These are phyloP conservation scores for Drosophila dives DNA, from an alignment of 2,888 invertebrate genomes.

Conservation along the genomic window DNA sequence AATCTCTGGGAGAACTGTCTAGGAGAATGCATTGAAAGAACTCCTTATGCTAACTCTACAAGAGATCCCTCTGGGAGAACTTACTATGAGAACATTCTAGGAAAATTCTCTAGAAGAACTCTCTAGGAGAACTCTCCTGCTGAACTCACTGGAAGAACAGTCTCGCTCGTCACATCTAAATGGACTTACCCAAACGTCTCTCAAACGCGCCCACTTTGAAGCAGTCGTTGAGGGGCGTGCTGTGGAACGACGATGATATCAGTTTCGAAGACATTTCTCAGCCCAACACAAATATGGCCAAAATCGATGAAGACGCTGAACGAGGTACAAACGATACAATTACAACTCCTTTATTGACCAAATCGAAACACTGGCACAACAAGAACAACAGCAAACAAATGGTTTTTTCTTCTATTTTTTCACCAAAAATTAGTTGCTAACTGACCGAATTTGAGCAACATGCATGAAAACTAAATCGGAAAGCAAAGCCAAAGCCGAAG, in stretches of 20 bases:
- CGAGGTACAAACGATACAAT: slow-evolving; percentile 40
- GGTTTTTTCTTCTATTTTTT: not conserved
- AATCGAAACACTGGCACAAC: slow-evolving; percentile 48
- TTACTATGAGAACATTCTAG: not conserved
- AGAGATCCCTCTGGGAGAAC: not conserved
- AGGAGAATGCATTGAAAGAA: rapidly evolving
- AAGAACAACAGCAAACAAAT: slow-evolving; percentile 21
- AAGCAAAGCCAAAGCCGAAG: slow-evolving; percentile 51
- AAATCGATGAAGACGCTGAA: slow-evolving; percentile 60
- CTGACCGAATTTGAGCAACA: slow-evolving; percentile 58
- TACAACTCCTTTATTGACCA: slow-evolving; percentile 50
- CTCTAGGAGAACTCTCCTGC: not conserved
- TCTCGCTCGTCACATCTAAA: not conserved
- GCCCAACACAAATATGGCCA: slow-evolving; percentile 62
- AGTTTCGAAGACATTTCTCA: slow-evolving; percentile 82
- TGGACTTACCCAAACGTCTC: slow-evolving; percentile 86
- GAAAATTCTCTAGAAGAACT: not conserved
- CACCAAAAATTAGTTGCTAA: slow-evolving; percentile 51
- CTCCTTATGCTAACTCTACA: not conserved
- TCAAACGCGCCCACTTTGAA: slow-evolving; percentile 86
- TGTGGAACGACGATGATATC: slow-evolving; percentile 83
- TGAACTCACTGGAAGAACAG: not conserved
- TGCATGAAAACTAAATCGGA: slow-evolving; percentile 63
- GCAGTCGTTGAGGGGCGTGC: slow-evolving; percentile 79
- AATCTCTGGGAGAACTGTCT: too few species aligned